Percentiles rank a stretch among this genome's conserved stretches.
phyloP scores from a whole-genome alignment of 2,113 vertebrate genomes.

The Hippocampus mohnikei region DNA sequence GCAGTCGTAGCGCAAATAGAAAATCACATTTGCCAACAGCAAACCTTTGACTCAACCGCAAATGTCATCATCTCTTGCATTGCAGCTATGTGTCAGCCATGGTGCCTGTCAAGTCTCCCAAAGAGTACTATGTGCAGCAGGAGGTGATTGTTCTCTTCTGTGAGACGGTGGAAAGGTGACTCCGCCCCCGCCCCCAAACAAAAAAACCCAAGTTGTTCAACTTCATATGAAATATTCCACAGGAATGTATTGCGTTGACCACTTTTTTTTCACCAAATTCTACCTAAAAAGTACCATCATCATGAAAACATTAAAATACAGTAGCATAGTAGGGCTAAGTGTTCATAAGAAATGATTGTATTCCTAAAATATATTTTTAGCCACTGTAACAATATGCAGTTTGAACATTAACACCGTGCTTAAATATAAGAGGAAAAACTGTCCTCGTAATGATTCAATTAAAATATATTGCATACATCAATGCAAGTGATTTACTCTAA shows the following conservation, averaged over 20 bases:
- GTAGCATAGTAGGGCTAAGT: no score
- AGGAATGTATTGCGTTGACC: no score
- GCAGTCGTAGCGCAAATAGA: neutral
- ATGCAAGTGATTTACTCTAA: neutral
- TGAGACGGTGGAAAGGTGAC: constrained; percentile 95
- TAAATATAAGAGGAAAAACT: no score
- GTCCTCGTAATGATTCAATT: no score
- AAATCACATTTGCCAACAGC: constrained; percentile 25
- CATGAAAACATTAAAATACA: no score
- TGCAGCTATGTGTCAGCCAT: constrained; percentile 94
- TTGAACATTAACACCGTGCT: no score
- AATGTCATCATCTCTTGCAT: constrained; percentile 12
- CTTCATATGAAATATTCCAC: no score
- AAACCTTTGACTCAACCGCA: neutral
- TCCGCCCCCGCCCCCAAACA: neutral
- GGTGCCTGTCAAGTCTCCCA: constrained; percentile 96
- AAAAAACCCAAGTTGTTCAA: neutral
- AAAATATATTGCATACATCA: neutral
- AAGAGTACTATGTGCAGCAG: constrained; percentile 97
- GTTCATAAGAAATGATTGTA: neutral
- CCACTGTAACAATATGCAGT: no score
- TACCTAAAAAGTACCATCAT: no score
- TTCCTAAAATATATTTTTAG: neutral
- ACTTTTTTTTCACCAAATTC: no score
- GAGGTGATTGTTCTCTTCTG: constrained; percentile 97